Conservation (phyloP, 2,113 vertebrate species). For the Chamaea fasciata region DNA sequence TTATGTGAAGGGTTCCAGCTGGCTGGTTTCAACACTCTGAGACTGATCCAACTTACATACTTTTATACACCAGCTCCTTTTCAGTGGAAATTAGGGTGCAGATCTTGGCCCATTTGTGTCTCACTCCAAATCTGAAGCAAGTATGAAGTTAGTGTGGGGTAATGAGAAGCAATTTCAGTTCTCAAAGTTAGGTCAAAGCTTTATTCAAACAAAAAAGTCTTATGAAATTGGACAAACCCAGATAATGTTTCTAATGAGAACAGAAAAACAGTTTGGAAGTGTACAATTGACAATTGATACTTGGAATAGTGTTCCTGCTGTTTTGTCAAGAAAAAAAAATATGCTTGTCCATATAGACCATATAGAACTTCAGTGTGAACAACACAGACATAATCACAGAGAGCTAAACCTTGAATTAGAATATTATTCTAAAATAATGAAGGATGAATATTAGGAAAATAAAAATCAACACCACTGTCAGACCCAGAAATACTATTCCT, state of each 20-base stretch:
- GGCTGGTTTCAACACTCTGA: background rate
- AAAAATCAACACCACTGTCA: background rate
- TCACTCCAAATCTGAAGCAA: background rate
- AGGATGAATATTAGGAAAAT: background rate
- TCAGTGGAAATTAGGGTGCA: background rate
- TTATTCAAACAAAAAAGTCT: background rate
- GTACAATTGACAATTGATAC: background rate
- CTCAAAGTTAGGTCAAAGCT: background rate
- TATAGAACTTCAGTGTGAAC: background rate
- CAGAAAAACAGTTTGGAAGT: background rate
- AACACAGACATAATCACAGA: background rate
- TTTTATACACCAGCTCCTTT: background rate
- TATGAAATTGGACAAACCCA: accelerated
- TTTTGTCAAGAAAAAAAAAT: background rate
- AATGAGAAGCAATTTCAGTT: background rate
- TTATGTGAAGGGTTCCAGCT: background rate
- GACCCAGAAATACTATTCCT: background rate
- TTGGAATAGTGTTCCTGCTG: background rate
- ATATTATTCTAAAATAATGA: background rate
- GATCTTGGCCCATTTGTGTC: background rate
- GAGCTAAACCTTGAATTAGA: background rate
- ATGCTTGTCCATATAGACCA: background rate
- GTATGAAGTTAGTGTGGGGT: background rate
- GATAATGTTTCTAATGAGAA: background rate
- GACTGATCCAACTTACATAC: background rate